Conservation (phyloP, 2,797 vertebrate genomes). For the Lacerta viridis region DNA sequence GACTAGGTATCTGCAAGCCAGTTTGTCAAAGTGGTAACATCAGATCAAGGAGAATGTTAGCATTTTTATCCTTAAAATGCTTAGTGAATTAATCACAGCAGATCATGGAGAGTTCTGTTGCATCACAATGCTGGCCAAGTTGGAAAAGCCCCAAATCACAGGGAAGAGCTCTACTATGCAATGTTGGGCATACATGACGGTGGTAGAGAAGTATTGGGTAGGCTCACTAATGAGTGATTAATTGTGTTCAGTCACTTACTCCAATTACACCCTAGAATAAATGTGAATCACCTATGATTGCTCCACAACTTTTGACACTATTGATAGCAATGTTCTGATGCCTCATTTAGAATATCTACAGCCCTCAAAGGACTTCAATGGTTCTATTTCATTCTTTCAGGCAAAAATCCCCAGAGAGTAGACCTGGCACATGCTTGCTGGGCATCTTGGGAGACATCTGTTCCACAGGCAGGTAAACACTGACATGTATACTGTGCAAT, state of each 20-base stretch:
- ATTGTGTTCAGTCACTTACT: not conserved
- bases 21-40: not conserved
- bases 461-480: not conserved
- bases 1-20: not conserved
- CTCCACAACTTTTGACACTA: not conserved
- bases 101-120: not conserved
- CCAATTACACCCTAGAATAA: not conserved
- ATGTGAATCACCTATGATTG: not conserved
- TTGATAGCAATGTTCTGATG: not conserved
- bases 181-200: not conserved
- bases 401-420: not conserved
- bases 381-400: not conserved
- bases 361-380: not conserved
- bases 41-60: not conserved
- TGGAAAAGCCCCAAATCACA: not conserved
- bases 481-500: not conserved
- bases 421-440: not conserved
- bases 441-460: not conserved
- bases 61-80: not conserved
- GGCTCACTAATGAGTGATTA: not conserved
- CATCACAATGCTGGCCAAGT: not conserved
- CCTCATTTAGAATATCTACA: not conserved
- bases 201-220: not conserved
- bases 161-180: not conserved
- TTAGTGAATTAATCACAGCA: not conserved